Base-by-base conservation (phyloP, 2,888 invertebrate species). In the Ariolimax columbianus region DNA sequence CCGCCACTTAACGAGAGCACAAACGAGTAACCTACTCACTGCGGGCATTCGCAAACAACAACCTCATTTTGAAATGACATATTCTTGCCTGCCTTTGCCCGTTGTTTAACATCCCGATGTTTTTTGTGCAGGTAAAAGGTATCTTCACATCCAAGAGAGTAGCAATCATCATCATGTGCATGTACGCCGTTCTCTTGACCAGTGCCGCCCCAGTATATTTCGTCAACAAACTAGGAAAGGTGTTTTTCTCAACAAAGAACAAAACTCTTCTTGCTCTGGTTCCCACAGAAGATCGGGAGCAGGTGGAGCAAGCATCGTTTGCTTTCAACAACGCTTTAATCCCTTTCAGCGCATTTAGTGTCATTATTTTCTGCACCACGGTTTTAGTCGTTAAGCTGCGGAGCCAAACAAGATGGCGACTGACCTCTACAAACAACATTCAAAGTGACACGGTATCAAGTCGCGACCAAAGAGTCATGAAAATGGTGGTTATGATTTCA, bases 401-500 rank as follows among this genome's bases (percentile, higher is more conserved):
- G 9, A 55, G 3, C 3, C 51, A 77, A 9, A n/a, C 63, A 17
- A 63, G 40, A 79, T 79, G 79, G 79, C 59, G 79, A 7, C n/a
- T 40, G 63, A 40, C 23, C 4, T 79, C 79, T 2, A 43, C 63
- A n/a, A n/a, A 14, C 19, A 30, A 3, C 4, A 1, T 30, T 6
- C 38, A 63, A 1, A 17, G 36, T 30, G 63, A 79, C 19, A 63
- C 38, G 4, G 19, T 79, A 7, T 63, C 63, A 9, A 63, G 0
- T 9, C 79, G 79, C 26, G 79, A 79, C 30, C 36, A 79, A 38
- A 63, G 43, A 40, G 63, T 79, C 1, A 40, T 59, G 0, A 79
- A 79, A 68, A 80, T 80, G 80, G 80, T 80, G 66, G 68, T 70
- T 11, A 26, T 68, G 3, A 80, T 80, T 68, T 80, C 80, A 6